Conservation (phyloP, 2,888 invertebrate genomes). For the Andrena fulva region DNA sequence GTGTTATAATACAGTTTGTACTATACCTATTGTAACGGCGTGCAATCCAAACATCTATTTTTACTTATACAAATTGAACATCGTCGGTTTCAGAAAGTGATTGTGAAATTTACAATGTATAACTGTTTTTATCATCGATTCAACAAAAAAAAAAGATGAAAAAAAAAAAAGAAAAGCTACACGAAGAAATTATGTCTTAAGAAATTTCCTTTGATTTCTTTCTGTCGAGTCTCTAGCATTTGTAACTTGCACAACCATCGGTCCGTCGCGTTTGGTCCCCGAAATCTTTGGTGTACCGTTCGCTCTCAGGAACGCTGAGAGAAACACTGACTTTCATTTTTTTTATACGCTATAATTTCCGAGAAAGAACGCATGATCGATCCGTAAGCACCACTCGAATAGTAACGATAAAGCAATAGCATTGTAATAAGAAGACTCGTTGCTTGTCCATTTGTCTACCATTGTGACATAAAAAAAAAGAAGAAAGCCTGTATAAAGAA, state of each 20-base stretch:
- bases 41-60: slow-evolving; percentile 56
- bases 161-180: slow-evolving; percentile 25
- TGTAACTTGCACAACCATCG: slow-evolving; percentile 5
- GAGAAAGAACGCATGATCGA: slow-evolving; percentile 8
- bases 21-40: slow-evolving; percentile 56
- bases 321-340: background rate
- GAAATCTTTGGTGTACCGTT: slow-evolving; percentile 23
- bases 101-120: slow-evolving; percentile 35
- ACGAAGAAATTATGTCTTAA: slow-evolving; percentile 15
- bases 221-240: slow-evolving; percentile 22
- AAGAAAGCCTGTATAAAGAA: slow-evolving; percentile 54
- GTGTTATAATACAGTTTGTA: slow-evolving; percentile 59
- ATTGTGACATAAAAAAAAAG: slow-evolving; percentile 46
- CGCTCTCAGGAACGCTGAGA: background rate
- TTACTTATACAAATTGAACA: slow-evolving; percentile 39
- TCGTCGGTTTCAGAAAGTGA: slow-evolving; percentile 25
- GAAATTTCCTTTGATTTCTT: slow-evolving; percentile 15
- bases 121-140: slow-evolving; percentile 34
- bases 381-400: slow-evolving; percentile 24
- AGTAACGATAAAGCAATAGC: slow-evolving; percentile 16
- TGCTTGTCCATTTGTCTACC: slow-evolving; percentile 56
- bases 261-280: slow-evolving; percentile 11
- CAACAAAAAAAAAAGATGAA: background rate
- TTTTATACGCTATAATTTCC: slow-evolving; percentile 24
- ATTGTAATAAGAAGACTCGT: slow-evolving; percentile 41